Evolutionary conservation across 2,797 vertebrate genomes (phyloP), one percentile per base, ranked within the genome.

Genomic region (Syngnathus rostellatus): DNA sequence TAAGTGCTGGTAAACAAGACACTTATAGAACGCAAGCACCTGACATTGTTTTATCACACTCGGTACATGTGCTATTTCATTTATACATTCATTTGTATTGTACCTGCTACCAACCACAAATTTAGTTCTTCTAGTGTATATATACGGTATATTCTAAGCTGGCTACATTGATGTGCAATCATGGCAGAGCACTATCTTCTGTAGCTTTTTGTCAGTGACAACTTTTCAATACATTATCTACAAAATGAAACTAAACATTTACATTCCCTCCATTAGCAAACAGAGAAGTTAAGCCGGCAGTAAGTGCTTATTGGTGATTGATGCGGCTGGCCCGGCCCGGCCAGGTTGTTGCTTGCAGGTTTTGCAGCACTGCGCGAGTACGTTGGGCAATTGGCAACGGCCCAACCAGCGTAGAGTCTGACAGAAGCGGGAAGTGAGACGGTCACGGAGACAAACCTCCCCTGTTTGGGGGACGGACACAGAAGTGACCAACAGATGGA

Each of bases 361-460:
- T 58, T 72, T 91, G 85, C 97, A 98, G 90, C 97, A 98, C 85
- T 95, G 94, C 0, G 77, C 43, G 0, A 38, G 83, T 2, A 97
- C 82, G 0, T 92, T 87, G 0, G 91, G 77, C 62, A 94, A 80
- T 16, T 77, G 86, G 84, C 97, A 99, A 2, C 87, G 86, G n/a
- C 94, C 91, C 19, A 97, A 88, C 71, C 89, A 82, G 48, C 83
- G 90, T 61, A 99, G 91, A 0, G 91, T 94, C 83, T 88, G 94
- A 72, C 97, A 99, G 90, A 98, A 93, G 62, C 86, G 72, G 40
- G 90, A 89, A 0, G 90, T 87, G 58, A 97, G 81, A 37, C 86
- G 92, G 73, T 99, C 93, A 0, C 83, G 92, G 60, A 89, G 81
- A 14, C 96, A 99, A n/a, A 55, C 66, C 0, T 72, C 66, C 76